Conservation (phyloP, 92 coral and sea anemone species). For the Siderastrea radians region DNA sequence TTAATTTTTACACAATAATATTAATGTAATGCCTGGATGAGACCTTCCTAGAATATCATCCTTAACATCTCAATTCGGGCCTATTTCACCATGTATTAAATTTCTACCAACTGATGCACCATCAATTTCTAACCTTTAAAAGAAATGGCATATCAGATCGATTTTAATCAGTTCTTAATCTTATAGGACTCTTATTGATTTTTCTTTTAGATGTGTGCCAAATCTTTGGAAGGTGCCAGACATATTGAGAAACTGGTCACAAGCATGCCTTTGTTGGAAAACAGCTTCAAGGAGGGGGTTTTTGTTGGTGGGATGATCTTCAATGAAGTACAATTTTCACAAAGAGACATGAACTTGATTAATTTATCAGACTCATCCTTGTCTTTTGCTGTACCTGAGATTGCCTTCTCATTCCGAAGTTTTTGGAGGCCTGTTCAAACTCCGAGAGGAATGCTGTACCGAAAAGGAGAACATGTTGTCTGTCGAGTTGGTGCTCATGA, state of each 20-base stretch:
- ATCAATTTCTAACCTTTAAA: too few species aligned
- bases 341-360: conserved; percentile 49
- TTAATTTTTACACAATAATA: too few species aligned
- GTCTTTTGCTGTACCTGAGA: conserved; percentile 21
- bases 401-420: conserved; percentile 46
- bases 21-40: too few species aligned
- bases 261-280: conserved; percentile 7
- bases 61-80: too few species aligned
- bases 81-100: too few species aligned
- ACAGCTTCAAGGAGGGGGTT: conserved; percentile 45
- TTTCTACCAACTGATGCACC: too few species aligned
- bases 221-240: conserved; percentile 57
- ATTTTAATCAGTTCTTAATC: too few species aligned
- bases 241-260: conserved; percentile 35
- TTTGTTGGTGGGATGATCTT: conserved; percentile 59
- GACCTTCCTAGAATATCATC: too few species aligned
- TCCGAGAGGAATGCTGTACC: conserved; percentile 44
- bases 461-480: conserved; percentile 44
- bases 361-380: conserved; percentile 1
- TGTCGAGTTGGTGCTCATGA: conserved; percentile 15
- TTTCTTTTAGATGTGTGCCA: conserved; percentile 68
- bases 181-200: too few species aligned
- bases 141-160: too few species aligned
- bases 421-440: conserved; percentile 35
- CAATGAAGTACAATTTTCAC: conserved; percentile 48